Conservation (phyloP, 2,113 vertebrate genomes). For the Donacobius atricapilla region DNA sequence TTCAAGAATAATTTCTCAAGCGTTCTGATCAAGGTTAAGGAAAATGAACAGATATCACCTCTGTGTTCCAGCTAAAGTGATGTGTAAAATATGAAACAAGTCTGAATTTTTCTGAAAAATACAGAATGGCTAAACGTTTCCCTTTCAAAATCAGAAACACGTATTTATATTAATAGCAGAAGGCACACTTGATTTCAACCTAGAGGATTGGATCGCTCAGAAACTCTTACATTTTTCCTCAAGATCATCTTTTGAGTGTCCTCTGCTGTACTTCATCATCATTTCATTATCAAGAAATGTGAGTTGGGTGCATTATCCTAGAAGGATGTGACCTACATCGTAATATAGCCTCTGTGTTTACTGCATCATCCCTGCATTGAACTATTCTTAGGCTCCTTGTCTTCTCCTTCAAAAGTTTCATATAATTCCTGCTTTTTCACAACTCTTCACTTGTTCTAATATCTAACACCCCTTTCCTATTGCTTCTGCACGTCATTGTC, state of each 20-base stretch:
- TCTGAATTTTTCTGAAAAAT: background rate
- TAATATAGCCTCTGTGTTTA: conserved; percentile 9
- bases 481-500: background rate
- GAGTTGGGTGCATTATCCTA: background rate
- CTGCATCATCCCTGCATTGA: background rate
- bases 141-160: background rate
- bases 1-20: background rate
- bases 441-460: background rate
- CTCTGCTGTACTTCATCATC: conserved; percentile 39
- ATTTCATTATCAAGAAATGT: conserved; percentile 46
- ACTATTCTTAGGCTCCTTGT: background rate
- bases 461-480: background rate
- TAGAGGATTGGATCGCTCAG: background rate
- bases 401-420: conserved; percentile 20
- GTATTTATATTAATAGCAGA: background rate
- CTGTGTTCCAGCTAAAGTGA: background rate
- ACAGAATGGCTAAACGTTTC: background rate
- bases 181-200: background rate
- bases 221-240: conserved; percentile 8
- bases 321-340: conserved; percentile 35
- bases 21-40: background rate
- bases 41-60: background rate
- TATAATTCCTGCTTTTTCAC: background rate
- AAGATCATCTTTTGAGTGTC: conserved; percentile 24
- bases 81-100: background rate